Evolutionary conservation across 1,140 invertebrate species (phyloP).

Genomic region (Drosophila novamexicana): DNA sequence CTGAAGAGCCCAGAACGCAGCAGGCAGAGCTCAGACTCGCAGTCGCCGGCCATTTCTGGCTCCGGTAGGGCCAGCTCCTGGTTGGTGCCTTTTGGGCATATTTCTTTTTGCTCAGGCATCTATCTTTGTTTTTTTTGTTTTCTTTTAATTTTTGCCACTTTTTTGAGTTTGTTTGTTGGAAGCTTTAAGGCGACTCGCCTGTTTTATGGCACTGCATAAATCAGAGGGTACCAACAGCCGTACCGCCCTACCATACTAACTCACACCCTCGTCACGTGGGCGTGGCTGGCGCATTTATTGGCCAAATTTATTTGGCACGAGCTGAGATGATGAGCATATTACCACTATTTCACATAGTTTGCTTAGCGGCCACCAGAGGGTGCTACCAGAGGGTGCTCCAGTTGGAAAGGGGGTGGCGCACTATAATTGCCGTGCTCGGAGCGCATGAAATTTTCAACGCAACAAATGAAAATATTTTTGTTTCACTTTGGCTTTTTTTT

Average conservation of each 20-base stretch:
- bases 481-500: constrained; percentile 31
- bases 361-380: constrained; percentile 3
- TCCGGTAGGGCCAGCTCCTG: neutral
- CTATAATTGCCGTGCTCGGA: constrained; percentile 67
- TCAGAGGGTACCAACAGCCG: constrained; percentile 10
- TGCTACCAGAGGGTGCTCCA: neutral
- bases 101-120: neutral
- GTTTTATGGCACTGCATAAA: constrained; percentile 34
- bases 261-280: constrained; percentile 16
- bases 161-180: neutral
- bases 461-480: constrained; percentile 70
- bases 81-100: neutral
- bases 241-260: neutral
- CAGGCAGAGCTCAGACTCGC: too few species aligned
- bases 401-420: neutral
- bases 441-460: constrained; percentile 77
- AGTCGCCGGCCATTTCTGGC: neutral
- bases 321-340: constrained; percentile 47
- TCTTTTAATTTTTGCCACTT: neutral
- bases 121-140: neutral
- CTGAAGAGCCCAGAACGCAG: neutral
- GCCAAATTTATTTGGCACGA: constrained; percentile 39
- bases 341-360: constrained; percentile 46
- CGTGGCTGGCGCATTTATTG: constrained; percentile 67
- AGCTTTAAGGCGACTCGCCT: constrained; percentile 18